These are phyloP conservation scores for Mionectes macconnelli DNA, from an alignment of 2,113 vertebrate species.

Conservation along the genomic window DNA sequence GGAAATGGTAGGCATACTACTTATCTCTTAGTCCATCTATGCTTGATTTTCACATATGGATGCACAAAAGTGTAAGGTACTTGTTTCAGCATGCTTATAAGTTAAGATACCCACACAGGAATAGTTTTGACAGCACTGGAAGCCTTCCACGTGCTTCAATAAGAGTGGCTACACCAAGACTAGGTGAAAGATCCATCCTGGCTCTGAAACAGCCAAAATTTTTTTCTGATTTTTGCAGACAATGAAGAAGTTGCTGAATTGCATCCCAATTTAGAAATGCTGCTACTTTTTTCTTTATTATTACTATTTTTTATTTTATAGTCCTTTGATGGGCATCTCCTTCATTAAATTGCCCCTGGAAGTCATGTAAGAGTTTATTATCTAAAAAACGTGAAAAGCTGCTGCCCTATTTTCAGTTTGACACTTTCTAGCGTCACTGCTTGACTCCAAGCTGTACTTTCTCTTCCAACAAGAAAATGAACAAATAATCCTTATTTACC, in stretches of 20 bases:
- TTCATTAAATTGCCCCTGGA: not conserved
- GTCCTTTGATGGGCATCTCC: not conserved
- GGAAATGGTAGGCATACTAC: fast-evolving
- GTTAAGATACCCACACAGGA: not conserved
- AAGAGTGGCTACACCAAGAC: not conserved
- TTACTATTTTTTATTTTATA: not conserved
- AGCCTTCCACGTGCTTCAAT: not conserved
- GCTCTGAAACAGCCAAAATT: not conserved
- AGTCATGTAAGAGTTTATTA: not conserved
- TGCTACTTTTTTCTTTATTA: not conserved
- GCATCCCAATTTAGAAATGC: not conserved
- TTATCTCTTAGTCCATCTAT: not conserved
- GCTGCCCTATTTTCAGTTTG: not conserved
- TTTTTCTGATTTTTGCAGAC: not conserved
- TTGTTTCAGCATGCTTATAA: not conserved
- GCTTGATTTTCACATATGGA: not conserved
- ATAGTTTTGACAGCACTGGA: not conserved
- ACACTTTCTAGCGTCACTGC: not conserved
- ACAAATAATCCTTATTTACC: not conserved
- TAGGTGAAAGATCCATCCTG: not conserved
- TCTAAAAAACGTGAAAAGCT: not conserved
- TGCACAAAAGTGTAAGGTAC: not conserved
- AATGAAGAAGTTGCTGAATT: not conserved
- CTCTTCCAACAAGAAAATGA: not conserved
- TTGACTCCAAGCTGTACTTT: not conserved